Percentiles rank a stretch among this genome's conserved stretches.
Conservation (phyloP, 1,140 invertebrate species). For the Neelides sp. region DNA sequence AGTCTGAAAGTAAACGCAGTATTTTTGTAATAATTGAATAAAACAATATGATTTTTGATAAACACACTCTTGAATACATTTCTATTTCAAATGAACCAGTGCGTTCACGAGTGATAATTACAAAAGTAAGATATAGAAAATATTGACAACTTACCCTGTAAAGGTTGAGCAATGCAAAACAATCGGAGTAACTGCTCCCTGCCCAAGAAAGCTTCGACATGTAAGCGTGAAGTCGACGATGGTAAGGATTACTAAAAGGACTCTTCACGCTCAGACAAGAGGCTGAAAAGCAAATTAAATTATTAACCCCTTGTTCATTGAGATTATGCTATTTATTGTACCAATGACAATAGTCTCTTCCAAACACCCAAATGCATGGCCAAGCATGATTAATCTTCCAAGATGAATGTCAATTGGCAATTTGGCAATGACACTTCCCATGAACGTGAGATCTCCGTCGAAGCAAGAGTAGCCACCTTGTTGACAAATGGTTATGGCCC, state of each 20-base stretch:
- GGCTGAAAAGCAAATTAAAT: constrained; percentile 40
- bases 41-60: no score
- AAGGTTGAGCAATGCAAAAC: constrained; percentile 64
- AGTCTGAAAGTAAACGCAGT: neutral
- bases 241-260: constrained; percentile 62
- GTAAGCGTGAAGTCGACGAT: constrained; percentile 56
- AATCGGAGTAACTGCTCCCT: constrained; percentile 67
- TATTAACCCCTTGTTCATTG: neutral
- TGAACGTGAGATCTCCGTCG: constrained; percentile 80
- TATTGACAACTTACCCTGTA: constrained; percentile 48
- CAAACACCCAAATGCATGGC: constrained; percentile 71
- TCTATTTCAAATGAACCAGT: no score
- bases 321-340: constrained; percentile 32
- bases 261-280: constrained; percentile 67
- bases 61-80: no score
- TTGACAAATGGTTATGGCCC: constrained; percentile 44
- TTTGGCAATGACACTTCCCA: constrained; percentile 67
- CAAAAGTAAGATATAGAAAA: neutral
- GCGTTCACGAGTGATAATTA: neutral
- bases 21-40: neutral
- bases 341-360: constrained; percentile 79
- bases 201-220: constrained; percentile 67
- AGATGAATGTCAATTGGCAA: constrained; percentile 71
- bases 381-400: constrained; percentile 73
- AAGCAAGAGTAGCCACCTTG: constrained; percentile 41